Conservation (phyloP, 92 coral and sea anemone species). For the Anthopleura xanthogrammica region DNA sequence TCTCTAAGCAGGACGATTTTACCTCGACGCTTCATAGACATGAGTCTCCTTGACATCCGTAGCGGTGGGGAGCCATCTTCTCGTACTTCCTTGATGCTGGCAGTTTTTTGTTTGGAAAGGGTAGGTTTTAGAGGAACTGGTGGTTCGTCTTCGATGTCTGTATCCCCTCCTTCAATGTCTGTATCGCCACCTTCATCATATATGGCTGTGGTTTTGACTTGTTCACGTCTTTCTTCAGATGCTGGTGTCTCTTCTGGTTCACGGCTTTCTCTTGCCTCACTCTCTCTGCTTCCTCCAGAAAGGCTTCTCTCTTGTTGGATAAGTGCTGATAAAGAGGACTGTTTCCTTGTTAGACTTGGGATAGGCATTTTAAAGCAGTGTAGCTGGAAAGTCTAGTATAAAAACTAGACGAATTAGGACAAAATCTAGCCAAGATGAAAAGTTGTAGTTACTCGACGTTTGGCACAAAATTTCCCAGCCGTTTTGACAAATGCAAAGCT, state of each 20-base stretch:
- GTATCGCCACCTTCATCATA: slow-evolving; percentile 40
- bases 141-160: slow-evolving; percentile 60
- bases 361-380: slow-evolving; percentile 40
- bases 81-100: slow-evolving; percentile 14
- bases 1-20: slow-evolving; percentile 53
- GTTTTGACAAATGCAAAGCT: neutral
- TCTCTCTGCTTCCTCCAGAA: slow-evolving; percentile 17
- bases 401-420: neutral
- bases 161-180: slow-evolving; percentile 72
- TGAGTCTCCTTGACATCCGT: slow-evolving; percentile 75
- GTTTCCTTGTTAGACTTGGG: slow-evolving; percentile 56
- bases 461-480: neutral
- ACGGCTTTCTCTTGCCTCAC: neutral
- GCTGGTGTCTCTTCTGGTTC: slow-evolving; percentile 43
- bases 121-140: slow-evolving; percentile 18
- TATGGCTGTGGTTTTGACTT: slow-evolving; percentile 1
- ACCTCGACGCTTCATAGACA: slow-evolving; percentile 78
- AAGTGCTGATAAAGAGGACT: slow-evolving; percentile 70
- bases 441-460: neutral
- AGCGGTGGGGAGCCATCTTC: slow-evolving; percentile 36
- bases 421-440: neutral
- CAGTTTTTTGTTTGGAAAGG: slow-evolving; percentile 39
- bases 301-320: slow-evolving; percentile 62
- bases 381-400: neutral
- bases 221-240: neutral